Evolutionary conservation across 1,140 invertebrate genomes (phyloP), one percentile per base, ranked within the genome.

Genomic region (Drosophila baimaii): DNA sequence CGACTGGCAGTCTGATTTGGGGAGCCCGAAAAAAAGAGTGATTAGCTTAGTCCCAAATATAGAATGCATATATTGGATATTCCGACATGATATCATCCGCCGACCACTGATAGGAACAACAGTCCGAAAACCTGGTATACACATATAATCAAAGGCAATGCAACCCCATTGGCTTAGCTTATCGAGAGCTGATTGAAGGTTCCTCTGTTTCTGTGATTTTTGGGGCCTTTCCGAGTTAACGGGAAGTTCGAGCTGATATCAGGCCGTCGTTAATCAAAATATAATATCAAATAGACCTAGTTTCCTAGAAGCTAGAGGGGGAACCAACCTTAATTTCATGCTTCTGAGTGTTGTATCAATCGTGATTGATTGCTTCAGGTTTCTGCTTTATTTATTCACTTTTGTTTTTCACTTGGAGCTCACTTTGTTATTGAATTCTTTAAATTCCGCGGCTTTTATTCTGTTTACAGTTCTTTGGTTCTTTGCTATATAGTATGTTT

Each of bases 281-380:
- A 29, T 43, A 46, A 27, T 35, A 41, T 15, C 19, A 44, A 57
- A 49, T 10, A 64, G 35, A 47, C 49, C 54, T 25, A 43, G 17
- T 31, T 56, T 54, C 21, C 35, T 25, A 39, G 54, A 43, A 31
- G 1, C 10, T 49, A 44, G 17, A 44, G 15, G 44, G 23, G 15
- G 1, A 27, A 79, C 75, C 59, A 23, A 86, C 82, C 82, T 86
- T 62, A 86, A 70, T 73, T 86, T 86, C 82, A 86, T 86, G 49
- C 78, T 88, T 77, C 49, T 61, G 35, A 85, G 44, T 76, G 65
- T 82, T 70, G 63, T 75, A 72, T 88, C 79, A 88, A 85, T 85
- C 69, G 56, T 84, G 57, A 33, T 63, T 59, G 57, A 49, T 76
- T 39, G 61, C 63, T 37, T 63, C 19, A 63, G 31, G 25, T 31